Conservation (phyloP, 2,113 vertebrate genomes). For the Cebidichthys violaceus region DNA sequence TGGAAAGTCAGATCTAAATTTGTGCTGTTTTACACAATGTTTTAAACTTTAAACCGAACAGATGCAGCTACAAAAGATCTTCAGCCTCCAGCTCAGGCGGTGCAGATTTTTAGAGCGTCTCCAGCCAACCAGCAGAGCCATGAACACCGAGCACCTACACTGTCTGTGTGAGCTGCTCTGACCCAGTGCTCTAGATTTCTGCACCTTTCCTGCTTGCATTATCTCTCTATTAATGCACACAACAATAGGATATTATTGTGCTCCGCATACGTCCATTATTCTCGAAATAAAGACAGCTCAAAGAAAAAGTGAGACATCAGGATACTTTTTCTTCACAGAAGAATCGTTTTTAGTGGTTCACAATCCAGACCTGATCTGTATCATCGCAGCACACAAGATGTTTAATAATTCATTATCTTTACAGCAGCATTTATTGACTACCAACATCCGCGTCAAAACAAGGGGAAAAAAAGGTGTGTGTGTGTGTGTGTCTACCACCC, state of each 20-base stretch:
- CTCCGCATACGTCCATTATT: not conserved
- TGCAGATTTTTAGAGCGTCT: not conserved
- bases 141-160: not conserved
- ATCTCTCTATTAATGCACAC: not conserved
- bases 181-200: not conserved
- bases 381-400: not conserved
- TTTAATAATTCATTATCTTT: constrained; percentile 38
- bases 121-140: not conserved
- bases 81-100: constrained; percentile 10
- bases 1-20: not conserved
- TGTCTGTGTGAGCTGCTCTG: constrained; percentile 1
- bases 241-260: not conserved
- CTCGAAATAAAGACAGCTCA: not conserved
- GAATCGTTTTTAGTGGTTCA: constrained; percentile 11
- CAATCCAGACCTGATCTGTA: not conserved
- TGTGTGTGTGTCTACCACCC: not conserved
- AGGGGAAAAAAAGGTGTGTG: not conserved
- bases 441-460: constrained; percentile 9
- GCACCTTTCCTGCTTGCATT: not conserved
- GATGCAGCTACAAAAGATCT: constrained; percentile 11
- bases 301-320: constrained; percentile 3
- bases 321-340: not conserved
- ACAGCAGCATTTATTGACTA: constrained; percentile 33
- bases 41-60: not conserved
- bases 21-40: not conserved